Conservation (phyloP, 1,140 invertebrate genomes). For the Polypedilum vanderplanki region DNA sequence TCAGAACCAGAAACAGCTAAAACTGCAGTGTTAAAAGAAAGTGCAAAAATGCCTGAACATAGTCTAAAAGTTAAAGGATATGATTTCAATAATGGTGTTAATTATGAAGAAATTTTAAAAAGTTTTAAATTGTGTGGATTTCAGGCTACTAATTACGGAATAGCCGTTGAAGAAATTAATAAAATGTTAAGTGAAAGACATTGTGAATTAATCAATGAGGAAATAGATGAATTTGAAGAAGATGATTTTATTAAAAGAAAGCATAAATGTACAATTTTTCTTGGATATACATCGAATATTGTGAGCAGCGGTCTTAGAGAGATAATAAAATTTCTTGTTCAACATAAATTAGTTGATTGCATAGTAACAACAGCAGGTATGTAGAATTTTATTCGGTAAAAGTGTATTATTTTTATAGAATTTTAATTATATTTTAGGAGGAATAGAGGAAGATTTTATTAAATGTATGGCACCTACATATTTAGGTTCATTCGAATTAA, state of each 20-base stretch:
- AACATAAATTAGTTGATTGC: constrained; percentile 85
- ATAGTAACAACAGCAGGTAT: constrained; percentile 88
- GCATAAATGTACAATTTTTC: constrained; percentile 89
- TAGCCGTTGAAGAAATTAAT: constrained; percentile 84
- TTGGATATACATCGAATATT: constrained; percentile 98
- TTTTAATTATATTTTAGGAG: constrained; percentile 46
- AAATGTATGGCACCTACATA: constrained; percentile 96
- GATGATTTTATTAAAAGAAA: constrained; percentile 73
- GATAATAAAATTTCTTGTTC: constrained; percentile 78
- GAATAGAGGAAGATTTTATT: constrained; percentile 98
- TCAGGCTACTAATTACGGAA: constrained; percentile 92
- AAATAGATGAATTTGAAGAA: constrained; percentile 61
- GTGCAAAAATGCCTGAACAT: constrained; percentile 52
- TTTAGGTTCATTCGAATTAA: constrained; percentile 76
- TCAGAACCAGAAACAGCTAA: constrained; percentile 52
- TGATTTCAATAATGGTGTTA: constrained; percentile 87
- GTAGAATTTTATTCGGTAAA: background rate
- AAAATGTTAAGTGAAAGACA: constrained; percentile 74
- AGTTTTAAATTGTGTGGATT: constrained; percentile 82
- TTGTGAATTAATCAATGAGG: constrained; percentile 54
- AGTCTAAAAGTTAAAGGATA: constrained; percentile 68
- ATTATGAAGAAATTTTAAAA: constrained; percentile 78
- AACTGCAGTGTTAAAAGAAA: constrained; percentile 59
- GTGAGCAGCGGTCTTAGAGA: constrained; percentile 92
- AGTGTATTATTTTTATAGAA: background rate